Base-by-base conservation (phyloP, 2,113 vertebrate species). In the Colaptes auratus region DNA sequence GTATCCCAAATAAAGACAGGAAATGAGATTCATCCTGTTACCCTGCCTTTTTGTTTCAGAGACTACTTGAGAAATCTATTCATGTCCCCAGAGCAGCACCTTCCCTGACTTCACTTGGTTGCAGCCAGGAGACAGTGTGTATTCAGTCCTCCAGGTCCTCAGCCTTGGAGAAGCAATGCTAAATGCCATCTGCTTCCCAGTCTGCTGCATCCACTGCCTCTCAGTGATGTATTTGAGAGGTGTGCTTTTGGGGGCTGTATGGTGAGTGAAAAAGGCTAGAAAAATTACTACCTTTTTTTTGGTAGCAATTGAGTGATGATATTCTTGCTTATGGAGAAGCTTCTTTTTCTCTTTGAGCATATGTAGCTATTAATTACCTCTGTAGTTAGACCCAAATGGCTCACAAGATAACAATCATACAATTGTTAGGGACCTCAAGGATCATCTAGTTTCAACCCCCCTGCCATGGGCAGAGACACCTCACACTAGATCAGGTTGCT, bases 211-310 rank as follows among this genome's bases (percentile, higher is more conserved):
- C 20, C 16, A 3, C 44, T 39, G 42, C 71, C 27, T 63, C 20
- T 19, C 9, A 1, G n/a, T 66, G 63, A 15, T 19, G 20, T 3
- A 0, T 30, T 58, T 42, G 46, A 66, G 42, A 28, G 8, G 7
- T 30, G 63, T 27, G 27, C 19, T 33, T 67, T 48, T 0, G 0
- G 63, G 52, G 52, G 4, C 35, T 1, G 3, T 20, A 58, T 1
- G 1, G 30, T 10, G 20, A 53, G 33, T 35, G 44, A 20, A 65
- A 28, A 77, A 48, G 24, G 27, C 39, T 69, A 25, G 33, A 59
- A 65, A 59, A 39, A 28, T n/a, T 65, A 55, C 13, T 18, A 4
- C 66, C 76, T 42, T 76, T 24, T 19, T 31, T 36, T 39, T 39
- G 39, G 27, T 66, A 67, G 36, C 60, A 52, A 46, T 9, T 15